Evolutionary conservation across 2,888 invertebrate species (phyloP), one percentile per base, ranked within the genome.

Genomic region (Cephus sareptanus): DNA sequence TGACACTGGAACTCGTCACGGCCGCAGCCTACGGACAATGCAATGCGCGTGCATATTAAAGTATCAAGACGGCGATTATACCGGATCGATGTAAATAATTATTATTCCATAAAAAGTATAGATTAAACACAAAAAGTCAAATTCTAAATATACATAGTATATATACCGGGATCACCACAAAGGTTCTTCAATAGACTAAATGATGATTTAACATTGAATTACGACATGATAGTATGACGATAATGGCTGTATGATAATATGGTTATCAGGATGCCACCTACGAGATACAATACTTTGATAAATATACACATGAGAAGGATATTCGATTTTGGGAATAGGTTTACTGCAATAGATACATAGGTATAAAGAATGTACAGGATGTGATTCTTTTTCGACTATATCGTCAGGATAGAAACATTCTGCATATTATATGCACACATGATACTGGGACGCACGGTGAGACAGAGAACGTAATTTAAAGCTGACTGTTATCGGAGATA

Each of bases 1-100:
- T 88, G 89, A 89, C 97, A 97, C 81, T 94, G 93, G 92, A 95
- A 97, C 88, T 96, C 93, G 85, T 94, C 93, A 2, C 90, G 83
- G 13, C 91, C 90, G 90, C 97, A 97, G 84, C 93, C 96, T 95
- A 90, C 80, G 88, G 56, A 56, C 23, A 56, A 56, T 56, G 56
- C 56, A 56, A 56, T 56, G 56, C 23, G 9, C 56, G 56, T 56
- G 56, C 56, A 56, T 56, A 56, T 56, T 56, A 23, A 40, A 23
- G 23, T 56, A 56, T 23, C 56, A 56, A 56, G 23, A 56, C 23
- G 56, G 15, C 23, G 56, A 0, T 23, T 35, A 13, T 6, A 15
- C 15, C 4, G 15, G 2, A 23, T 56, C 56, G 23, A 23, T 6
- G 56, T 56, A 56, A 56, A 56, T 56, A 56, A 56, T 56, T 56